Conservation (phyloP, 2,113 vertebrate genomes). For the Callionymus lyra region DNA sequence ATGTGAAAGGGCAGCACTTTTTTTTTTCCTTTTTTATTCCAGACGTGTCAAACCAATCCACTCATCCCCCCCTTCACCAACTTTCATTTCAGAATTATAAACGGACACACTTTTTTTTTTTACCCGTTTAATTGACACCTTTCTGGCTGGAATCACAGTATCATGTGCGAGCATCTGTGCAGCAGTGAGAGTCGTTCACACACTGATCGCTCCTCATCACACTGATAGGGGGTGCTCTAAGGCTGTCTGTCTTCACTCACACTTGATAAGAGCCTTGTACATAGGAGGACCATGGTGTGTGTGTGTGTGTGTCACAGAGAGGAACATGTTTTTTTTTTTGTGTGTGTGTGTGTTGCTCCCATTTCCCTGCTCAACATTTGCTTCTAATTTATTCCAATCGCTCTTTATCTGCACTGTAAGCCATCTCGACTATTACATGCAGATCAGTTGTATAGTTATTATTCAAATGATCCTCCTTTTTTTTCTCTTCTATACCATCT, state of each 20-base stretch:
- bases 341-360: conserved; percentile 19
- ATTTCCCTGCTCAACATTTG: conserved; percentile 6
- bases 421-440: conserved; percentile 31
- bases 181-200: conserved; percentile 28
- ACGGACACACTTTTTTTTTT: no score
- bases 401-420: neutral
- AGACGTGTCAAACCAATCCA: neutral
- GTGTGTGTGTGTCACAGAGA: conserved; percentile 3
- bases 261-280: conserved; percentile 43
- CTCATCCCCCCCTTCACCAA: no score
- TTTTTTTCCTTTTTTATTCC: neutral
- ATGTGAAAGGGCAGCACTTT: conserved; percentile 3
- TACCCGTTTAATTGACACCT: no score
- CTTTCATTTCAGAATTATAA: no score
- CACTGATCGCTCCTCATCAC: conserved; percentile 40
- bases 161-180: conserved; percentile 13
- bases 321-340: neutral
- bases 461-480: no score
- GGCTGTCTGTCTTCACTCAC: conserved; percentile 54
- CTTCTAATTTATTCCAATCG: no score
- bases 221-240: conserved; percentile 73
- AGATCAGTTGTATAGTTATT: no score
- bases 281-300: conserved; percentile 17
- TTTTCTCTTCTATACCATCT: no score
- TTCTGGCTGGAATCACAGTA: no score